Evolutionary conservation across 2,888 invertebrate species (phyloP).

Genomic region (Saturnia japonica): DNA sequence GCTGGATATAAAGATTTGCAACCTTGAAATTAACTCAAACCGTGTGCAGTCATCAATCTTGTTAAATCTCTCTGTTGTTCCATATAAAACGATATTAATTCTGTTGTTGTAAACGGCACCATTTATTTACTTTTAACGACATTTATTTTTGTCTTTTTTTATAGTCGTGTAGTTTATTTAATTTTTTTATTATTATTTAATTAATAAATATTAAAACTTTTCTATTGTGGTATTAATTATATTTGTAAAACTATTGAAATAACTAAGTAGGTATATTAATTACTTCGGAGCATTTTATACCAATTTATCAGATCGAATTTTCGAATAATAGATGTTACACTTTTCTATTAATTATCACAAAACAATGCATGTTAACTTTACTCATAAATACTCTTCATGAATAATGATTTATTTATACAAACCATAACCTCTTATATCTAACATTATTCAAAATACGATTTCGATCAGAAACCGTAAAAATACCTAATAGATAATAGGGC

Average conservation of each 20-base stretch:
- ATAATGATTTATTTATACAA: too few species aligned
- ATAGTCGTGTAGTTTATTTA: constrained; percentile 19
- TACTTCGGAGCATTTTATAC: not conserved
- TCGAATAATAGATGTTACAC: not conserved
- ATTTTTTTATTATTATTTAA: too few species aligned
- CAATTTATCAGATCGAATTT: not conserved
- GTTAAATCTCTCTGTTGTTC: constrained; percentile 53
- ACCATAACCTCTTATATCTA: too few species aligned
- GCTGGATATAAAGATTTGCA: constrained; percentile 33
- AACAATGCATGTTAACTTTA: too few species aligned
- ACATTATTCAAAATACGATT: too few species aligned
- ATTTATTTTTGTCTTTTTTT: constrained; percentile 30
- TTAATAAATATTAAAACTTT: too few species aligned
- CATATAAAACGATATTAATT: constrained; percentile 39
- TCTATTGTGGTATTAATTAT: not conserved
- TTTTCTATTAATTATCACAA: too few species aligned
- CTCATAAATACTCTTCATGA: too few species aligned
- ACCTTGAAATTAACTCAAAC: constrained; percentile 54
- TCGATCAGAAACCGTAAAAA: too few species aligned
- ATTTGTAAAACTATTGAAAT: not conserved
- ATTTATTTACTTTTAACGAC: constrained; percentile 38
- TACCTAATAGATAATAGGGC: too few species aligned
- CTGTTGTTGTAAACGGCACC: constrained; percentile 42
- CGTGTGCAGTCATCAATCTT: constrained; percentile 59
- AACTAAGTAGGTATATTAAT: too few species aligned